These are phyloP conservation scores for Tachina fera DNA, from an alignment of 2,888 invertebrate genomes.

Conservation along the genomic window DNA sequence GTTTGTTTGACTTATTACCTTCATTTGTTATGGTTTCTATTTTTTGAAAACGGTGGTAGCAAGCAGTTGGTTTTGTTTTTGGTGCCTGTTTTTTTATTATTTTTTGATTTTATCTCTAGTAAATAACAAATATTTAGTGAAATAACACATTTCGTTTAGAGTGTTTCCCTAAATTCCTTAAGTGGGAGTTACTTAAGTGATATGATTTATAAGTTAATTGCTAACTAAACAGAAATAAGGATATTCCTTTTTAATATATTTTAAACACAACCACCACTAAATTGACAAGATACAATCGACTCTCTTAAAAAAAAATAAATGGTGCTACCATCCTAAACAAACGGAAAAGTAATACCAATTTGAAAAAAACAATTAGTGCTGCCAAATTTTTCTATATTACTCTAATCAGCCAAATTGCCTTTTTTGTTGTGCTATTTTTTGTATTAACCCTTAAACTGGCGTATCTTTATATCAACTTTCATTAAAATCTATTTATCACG, in stretches of 20 bases:
- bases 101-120: slow-evolving; percentile 21
- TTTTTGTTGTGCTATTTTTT: no score
- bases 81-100: not conserved
- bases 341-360: no score
- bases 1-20: slow-evolving; percentile 77
- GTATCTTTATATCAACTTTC: not conserved
- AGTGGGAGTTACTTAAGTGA: slow-evolving; percentile 47
- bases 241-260: not conserved
- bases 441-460: no score
- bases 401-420: no score
- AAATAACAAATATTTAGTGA: slow-evolving; percentile 7
- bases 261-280: no score
- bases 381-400: no score
- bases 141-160: slow-evolving; percentile 6
- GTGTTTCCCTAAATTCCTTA: slow-evolving; percentile 8
- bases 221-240: not conserved
- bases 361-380: no score
- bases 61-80: slow-evolving; percentile 55
- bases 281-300: no score
- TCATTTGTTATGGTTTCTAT: slow-evolving; percentile 75
- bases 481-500: not conserved
- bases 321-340: no score
- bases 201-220: slow-evolving; percentile 65
- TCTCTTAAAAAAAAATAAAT: no score
- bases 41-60: slow-evolving; percentile 55